These are phyloP conservation scores for Crotalus tigris DNA, from an alignment of 2,113 vertebrate genomes.

Conservation along the genomic window DNA sequence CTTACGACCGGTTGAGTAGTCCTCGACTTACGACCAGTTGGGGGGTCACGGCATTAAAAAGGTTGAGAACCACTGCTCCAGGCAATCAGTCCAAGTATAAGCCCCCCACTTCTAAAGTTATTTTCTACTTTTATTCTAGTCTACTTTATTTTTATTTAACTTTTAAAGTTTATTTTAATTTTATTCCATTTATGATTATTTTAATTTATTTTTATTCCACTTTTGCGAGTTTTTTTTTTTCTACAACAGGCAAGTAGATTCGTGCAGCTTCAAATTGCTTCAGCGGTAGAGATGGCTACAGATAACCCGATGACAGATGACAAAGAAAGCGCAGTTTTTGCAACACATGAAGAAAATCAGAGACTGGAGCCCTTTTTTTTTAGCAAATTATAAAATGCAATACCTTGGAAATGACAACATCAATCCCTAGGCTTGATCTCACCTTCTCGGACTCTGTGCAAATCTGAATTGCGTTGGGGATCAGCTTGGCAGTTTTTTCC, in stretches of 20 bases:
- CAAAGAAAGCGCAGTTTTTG: neutral
- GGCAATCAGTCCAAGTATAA: neutral
- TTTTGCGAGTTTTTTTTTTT: neutral
- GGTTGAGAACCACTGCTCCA: neutral
- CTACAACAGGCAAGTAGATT: neutral
- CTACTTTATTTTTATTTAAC: neutral
- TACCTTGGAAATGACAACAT: neutral
- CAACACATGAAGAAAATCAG: too few species aligned
- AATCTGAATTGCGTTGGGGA: conserved; percentile 91
- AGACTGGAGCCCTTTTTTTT: too few species aligned
- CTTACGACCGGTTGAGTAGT: too few species aligned
- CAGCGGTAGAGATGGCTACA: neutral
- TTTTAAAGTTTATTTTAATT: neutral
- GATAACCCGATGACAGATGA: neutral
- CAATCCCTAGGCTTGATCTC: neutral
- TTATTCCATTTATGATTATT: neutral
- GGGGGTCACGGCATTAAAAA: too few species aligned
- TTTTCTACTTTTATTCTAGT: neutral
- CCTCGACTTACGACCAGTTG: too few species aligned
- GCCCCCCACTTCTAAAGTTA: neutral
- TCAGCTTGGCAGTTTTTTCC: conserved; percentile 90
- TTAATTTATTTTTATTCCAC: neutral
- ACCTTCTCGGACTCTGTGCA: conserved; percentile 86
- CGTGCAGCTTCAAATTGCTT: neutral
- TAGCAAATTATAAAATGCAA: neutral